Base-by-base conservation (phyloP, 2,113 vertebrate genomes). In the Aix galericulata region DNA sequence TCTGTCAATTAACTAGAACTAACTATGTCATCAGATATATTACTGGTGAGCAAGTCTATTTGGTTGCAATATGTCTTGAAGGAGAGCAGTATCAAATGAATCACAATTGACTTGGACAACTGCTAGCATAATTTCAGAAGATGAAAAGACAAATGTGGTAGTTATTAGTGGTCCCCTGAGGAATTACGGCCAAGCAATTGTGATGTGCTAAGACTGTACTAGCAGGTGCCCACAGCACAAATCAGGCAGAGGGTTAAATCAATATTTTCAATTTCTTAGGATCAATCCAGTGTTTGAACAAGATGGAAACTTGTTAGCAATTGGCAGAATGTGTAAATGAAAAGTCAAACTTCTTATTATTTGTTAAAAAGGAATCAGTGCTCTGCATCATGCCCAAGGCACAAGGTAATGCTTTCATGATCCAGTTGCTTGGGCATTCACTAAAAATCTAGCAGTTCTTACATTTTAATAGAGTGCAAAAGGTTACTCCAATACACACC, bases 241-340 rank as follows among this genome's bases (percentile, higher is more conserved):
- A 98, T 98, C 98, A 99, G 98, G 98, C 98, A 98, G 98, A 97
- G 98, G 98, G 98, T 98, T 98, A 98, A 99, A 99, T 99, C 99
- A 99, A 99, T 99, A 99, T 99, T 99, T 99, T 99, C 99, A 99
- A 99, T 99, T 99, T 99, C 99, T 99, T 97, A 95, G 97, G 98
- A 99, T 99, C 99, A 99, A 99, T 99, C 98, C 98, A 96, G 98
- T 98, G 98, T 98, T 98, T 98, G 98, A 98, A 98, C 98, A 98
- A 99, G 98, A 99, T 98, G 98, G 98, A 98, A 98, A 98, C 98
- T 98, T 98, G 98, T 99, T 99, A 99, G 98, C 98, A 98, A 98
- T 98, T 97, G 98, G 98, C 98, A 98, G 98, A 98, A 98, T 94
- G 98, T 99, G 98, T 98, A 99, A 99, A 99, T 98, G 98, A 99